Conservation (phyloP, 1,140 invertebrate genomes). For the Fopius arisanus region DNA sequence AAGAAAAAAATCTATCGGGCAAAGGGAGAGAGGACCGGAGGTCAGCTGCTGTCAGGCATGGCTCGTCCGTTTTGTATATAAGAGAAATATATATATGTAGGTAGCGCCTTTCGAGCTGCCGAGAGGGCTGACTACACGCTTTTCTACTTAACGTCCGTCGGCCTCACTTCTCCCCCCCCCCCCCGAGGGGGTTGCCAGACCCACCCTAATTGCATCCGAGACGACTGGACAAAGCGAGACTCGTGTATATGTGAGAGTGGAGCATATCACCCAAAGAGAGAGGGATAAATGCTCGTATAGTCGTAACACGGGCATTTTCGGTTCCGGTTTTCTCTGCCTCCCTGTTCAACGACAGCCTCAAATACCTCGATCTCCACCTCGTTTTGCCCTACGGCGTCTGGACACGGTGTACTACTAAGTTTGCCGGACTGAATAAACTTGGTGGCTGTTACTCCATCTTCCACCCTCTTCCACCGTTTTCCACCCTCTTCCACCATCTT, state of each 20-base stretch:
- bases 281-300: conserved; percentile 6
- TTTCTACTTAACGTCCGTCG: conserved; percentile 63
- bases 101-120: background rate
- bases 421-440: conserved; percentile 65
- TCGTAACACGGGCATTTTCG: conserved; percentile 13
- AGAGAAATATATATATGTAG: conserved; percentile 28
- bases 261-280: background rate
- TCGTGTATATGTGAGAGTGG: conserved; percentile 55
- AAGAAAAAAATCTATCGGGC: conserved; percentile 28
- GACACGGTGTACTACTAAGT: conserved; percentile 66
- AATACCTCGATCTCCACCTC: conserved; percentile 34
- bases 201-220: conserved; percentile 66
- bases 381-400: conserved; percentile 61
- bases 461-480: conserved; percentile 25
- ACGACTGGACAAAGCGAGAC: conserved; percentile 63
- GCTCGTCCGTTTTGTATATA: conserved; percentile 40
- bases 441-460: conserved; percentile 37
- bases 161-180: conserved; percentile 37
- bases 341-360: conserved; percentile 7
- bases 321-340: conserved; percentile 8
- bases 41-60: conserved; percentile 55
- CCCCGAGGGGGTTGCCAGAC: conserved; percentile 52
- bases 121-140: conserved; percentile 61
- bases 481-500: conserved; percentile 11
- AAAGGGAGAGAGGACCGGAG: conserved; percentile 41